Evolutionary conservation across 2,113 vertebrate species (phyloP).

Genomic region (Protobothrops mucrosquamatus): DNA sequence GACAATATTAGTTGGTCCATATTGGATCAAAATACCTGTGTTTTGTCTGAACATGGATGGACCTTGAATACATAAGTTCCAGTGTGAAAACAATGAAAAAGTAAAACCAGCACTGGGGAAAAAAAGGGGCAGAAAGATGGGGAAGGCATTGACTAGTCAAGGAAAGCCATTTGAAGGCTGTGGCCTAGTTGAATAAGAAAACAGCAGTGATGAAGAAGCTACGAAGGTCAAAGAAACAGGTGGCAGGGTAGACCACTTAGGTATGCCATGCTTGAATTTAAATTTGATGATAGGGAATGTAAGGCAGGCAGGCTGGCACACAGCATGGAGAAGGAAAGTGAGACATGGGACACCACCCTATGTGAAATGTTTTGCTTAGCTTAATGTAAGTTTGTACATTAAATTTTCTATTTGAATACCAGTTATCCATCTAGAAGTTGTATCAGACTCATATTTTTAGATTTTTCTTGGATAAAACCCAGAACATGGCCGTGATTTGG

Average conservation of each 20-base stretch:
- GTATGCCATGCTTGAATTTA: background rate
- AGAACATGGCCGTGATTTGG: background rate
- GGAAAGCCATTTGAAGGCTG: background rate
- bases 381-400: background rate
- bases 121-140: background rate
- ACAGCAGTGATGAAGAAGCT: background rate
- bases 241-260: background rate
- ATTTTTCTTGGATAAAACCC: background rate
- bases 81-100: background rate
- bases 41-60: background rate
- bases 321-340: background rate
- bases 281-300: background rate
- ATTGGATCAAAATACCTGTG: background rate
- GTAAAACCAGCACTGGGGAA: background rate
- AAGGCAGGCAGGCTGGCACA: background rate
- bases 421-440: background rate
- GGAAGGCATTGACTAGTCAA: background rate
- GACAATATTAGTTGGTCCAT: background rate
- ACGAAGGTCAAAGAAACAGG: background rate
- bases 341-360: background rate
- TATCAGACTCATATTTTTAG: fast-evolving
- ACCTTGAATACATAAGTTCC: background rate
- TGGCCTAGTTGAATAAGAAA: background rate
- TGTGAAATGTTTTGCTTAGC: background rate
- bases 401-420: background rate